Conservation (phyloP, 2,797 vertebrate species). For the Sebastiscus tertius region DNA sequence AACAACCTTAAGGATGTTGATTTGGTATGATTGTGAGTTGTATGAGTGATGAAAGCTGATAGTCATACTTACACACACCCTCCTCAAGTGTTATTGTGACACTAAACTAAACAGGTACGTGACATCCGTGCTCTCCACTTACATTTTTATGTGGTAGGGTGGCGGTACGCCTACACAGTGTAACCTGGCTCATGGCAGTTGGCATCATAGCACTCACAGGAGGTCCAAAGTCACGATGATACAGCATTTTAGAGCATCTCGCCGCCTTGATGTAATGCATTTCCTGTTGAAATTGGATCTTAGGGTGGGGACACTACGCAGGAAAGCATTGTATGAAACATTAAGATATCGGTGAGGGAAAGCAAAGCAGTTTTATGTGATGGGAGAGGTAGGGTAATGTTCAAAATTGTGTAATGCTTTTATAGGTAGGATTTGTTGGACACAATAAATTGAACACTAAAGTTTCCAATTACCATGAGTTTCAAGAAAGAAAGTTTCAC, state of each 20-base stretch:
- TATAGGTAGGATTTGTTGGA: background rate
- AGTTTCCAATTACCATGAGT: background rate
- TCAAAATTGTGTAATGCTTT: background rate
- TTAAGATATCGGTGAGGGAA: background rate
- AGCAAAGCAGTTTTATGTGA: background rate
- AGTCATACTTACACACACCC: background rate
- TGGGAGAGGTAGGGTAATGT: background rate
- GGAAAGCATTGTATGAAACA: background rate
- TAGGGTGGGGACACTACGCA: background rate
- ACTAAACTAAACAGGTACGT: background rate
- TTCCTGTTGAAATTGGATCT: background rate
- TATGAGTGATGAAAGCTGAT: background rate
- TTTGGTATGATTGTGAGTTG: background rate
- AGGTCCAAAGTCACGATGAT: conserved; percentile 9
- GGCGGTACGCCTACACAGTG: background rate
- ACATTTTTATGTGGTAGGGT: background rate
- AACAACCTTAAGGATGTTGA: background rate
- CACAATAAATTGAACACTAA: background rate
- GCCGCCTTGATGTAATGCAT: background rate
- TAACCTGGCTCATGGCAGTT: background rate
- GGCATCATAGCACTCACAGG: background rate
- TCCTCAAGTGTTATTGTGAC: background rate
- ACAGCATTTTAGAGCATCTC: background rate
- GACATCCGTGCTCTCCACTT: background rate
- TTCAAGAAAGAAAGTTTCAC: background rate